Conservation (phyloP, 2,888 invertebrate species). For the Exocentrus adspersus region DNA sequence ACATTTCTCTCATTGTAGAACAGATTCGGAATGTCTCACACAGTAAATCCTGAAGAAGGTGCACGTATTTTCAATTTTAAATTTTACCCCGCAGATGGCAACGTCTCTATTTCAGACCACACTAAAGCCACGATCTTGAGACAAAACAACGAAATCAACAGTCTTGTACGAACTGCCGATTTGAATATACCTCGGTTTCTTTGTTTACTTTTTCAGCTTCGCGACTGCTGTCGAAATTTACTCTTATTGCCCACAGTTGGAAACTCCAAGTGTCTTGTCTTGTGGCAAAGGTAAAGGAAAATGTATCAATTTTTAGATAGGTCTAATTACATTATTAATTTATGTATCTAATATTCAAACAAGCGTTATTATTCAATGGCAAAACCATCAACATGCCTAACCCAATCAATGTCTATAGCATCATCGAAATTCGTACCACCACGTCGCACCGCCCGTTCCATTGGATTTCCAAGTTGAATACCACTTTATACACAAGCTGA, state of each 20-base stretch:
- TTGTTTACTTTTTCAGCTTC: not conserved
- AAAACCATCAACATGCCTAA: too few species aligned
- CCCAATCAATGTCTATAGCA: too few species aligned
- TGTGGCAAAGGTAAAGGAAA: too few species aligned
- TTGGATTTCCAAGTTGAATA: not conserved
- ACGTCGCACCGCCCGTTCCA: not conserved
- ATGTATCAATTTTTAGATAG: too few species aligned
- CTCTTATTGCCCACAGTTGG: not conserved
- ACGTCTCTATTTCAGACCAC: conserved; percentile 40
- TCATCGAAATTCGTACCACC: not conserved
- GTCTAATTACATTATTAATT: too few species aligned
- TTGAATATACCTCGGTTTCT: conserved; percentile 14
- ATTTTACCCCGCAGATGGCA: conserved; percentile 36
- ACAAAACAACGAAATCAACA: conserved; percentile 10
- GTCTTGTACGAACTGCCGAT: conserved; percentile 19
- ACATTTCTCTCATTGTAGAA: conserved; percentile 13
- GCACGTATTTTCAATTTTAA: conserved; percentile 35
- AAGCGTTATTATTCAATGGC: too few species aligned
- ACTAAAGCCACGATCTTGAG: conserved; percentile 27
- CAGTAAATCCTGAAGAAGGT: conserved; percentile 20
- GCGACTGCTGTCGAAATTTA: not conserved
- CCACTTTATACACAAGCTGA: conserved; percentile 1
- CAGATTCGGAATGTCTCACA: not conserved
- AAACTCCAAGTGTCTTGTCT: too few species aligned
- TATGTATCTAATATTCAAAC: not conserved